Percentiles rank a stretch among this genome's conserved stretches.
Conservation (phyloP, 2,888 invertebrate species). For the Muschampia staudingeri region DNA sequence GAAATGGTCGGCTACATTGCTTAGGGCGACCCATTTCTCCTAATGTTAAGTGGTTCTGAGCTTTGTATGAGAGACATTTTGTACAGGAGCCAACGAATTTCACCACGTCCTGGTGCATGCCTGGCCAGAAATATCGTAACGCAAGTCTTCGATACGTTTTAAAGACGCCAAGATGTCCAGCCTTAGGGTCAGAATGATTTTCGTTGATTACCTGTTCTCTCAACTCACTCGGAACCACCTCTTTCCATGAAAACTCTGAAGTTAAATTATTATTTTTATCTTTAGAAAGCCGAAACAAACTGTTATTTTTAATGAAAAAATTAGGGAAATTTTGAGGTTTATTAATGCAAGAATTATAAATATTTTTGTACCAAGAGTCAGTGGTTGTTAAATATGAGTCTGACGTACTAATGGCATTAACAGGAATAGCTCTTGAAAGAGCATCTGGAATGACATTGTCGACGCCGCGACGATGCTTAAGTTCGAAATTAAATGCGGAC, state of each 20-base stretch:
- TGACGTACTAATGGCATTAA: not conserved
- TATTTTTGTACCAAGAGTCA: not conserved
- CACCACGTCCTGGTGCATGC: slow-evolving; percentile 62
- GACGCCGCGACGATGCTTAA: slow-evolving; percentile 64
- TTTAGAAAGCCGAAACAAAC: too few species aligned
- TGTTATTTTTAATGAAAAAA: too few species aligned
- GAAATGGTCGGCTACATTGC: slow-evolving; percentile 51
- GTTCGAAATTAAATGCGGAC: slow-evolving; percentile 62
- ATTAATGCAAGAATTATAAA: not conserved
- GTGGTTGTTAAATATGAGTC: not conserved
- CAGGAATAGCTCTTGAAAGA: slow-evolving; percentile 50
- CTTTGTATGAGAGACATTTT: slow-evolving; percentile 52
- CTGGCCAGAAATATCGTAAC: slow-evolving; percentile 46
- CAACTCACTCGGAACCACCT: too few species aligned
- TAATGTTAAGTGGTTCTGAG: slow-evolving; percentile 39
- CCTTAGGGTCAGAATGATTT: slow-evolving; percentile 23
- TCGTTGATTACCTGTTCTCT: not conserved
- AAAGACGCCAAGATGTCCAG: slow-evolving; percentile 60
- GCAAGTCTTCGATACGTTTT: slow-evolving; percentile 65
- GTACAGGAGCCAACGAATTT: slow-evolving; percentile 52
- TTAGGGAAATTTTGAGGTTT: too few species aligned
- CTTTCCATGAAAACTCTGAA: too few species aligned
- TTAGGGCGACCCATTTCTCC: slow-evolving; percentile 58
- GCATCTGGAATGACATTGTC: slow-evolving; percentile 69
- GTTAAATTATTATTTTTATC: too few species aligned